Evolutionary conservation across 2,888 invertebrate species (phyloP), one percentile per base, ranked within the genome.

Genomic region (Tetramorium bicarinatum): DNA sequence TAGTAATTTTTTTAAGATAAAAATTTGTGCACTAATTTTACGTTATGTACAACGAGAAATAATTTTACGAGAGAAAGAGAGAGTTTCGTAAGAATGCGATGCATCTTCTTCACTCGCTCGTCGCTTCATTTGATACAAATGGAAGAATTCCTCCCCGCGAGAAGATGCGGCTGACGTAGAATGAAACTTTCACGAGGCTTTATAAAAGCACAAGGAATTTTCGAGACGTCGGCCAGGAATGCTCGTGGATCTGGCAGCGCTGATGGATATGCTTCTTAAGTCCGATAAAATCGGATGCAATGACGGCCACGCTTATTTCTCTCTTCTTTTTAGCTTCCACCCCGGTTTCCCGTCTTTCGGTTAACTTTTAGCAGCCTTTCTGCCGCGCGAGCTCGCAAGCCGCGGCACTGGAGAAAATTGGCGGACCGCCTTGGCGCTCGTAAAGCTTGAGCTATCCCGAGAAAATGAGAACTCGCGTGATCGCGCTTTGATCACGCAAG

Each of bases 391-490:
- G 47, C 21, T 21, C 6, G 47, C 61, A 34, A 25, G 29, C 6
- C 25, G 34, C 25, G 49, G 15, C 47, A 52, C 7, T 25, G 61
- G 34, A 84, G 81, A 84, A 84, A 84, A 84, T 84, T 85, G 81
- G 38, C 56, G 29, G n/a, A n/a, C 56, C 84, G 80, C 64, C 80
- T 62, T 34, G 75, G 44, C 56, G 83, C 41, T 54, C 72, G 85
- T 83, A 85, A 83, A 83, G 62, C 64, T 13, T 62, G 25, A 18
- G 54, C 64, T 72, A 76, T 76, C 71, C 64, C 29, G 54, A 41
- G 76, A 76, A 85, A 85, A 84, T 80, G 80, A 85, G 71, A 85
- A 75, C 71, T 83, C 85, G 85, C 85, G 83, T 83, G 83, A 85
- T 85, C 83, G 83, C 79, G 44, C 83, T 72, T 83, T 83, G 72